A percentile compares a stretch with the other conserved stretches of the same genome.
These are phyloP conservation scores for Garra rufa DNA, from an alignment of 2,113 vertebrate genomes.

Conservation along the genomic window DNA sequence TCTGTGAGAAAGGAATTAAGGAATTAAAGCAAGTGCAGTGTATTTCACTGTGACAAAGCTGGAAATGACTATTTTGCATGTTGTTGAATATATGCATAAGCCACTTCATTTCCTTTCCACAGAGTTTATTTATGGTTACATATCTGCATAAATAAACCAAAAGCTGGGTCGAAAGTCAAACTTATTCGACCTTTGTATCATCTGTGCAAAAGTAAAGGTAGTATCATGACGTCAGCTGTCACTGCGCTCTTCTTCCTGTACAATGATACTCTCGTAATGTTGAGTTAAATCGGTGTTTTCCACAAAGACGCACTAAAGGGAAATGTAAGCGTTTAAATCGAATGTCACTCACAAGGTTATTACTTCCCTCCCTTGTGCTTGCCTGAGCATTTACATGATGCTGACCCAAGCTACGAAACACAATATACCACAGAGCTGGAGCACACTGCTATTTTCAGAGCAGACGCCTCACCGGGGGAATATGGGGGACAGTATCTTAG, in stretches of 20 bases:
- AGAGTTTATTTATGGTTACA: conserved; percentile 25
- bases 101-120: background rate
- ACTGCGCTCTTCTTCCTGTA: conserved; percentile 49
- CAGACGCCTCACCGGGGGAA: conserved; percentile 58
- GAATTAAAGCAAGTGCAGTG: background rate
- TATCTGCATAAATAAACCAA: conserved; percentile 50
- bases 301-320: conserved; percentile 63
- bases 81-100: conserved; percentile 46
- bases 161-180: conserved; percentile 28
- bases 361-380: conserved; percentile 66
- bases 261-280: conserved; percentile 60
- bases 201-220: background rate
- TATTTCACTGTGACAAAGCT: conserved; percentile 15
- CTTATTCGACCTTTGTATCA: background rate
- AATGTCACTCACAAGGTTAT: conserved; percentile 81
- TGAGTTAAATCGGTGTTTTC: conserved; percentile 66
- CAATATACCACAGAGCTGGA: conserved; percentile 69
- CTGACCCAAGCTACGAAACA: conserved; percentile 79
- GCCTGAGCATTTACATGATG: conserved; percentile 73
- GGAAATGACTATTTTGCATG: conserved; percentile 21
- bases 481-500: conserved; percentile 66
- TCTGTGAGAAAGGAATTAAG: background rate
- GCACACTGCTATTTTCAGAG: conserved; percentile 67
- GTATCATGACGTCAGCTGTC: conserved; percentile 1
- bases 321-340: conserved; percentile 75